These are phyloP conservation scores for Odocoileus virginianus DNA, from an alignment of 2,113 vertebrate genomes.

Conservation along the genomic window DNA sequence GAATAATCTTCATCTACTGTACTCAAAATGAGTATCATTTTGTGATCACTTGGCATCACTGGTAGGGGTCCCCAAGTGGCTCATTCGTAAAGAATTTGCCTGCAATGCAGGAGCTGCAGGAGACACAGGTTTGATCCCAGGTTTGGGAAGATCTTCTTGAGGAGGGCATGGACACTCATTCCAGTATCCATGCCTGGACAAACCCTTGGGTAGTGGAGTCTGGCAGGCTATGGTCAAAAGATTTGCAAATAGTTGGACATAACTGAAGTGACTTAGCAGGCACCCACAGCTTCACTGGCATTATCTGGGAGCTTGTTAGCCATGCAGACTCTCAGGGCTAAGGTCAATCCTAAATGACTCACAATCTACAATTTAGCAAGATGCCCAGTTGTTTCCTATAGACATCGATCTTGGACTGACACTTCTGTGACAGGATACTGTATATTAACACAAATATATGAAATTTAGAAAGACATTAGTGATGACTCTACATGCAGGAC, in stretches of 20 bases:
- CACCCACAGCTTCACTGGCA: neutral
- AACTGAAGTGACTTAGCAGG: neutral
- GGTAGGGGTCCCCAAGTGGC: neutral
- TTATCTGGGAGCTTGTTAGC: neutral
- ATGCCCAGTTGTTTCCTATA: fast-evolving
- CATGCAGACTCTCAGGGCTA: neutral
- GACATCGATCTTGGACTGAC: neutral
- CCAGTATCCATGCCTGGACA: neutral
- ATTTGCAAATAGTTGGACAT: neutral
- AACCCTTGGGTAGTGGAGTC: neutral
- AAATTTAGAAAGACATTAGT: neutral
- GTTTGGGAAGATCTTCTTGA: neutral
- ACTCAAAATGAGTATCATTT: neutral
- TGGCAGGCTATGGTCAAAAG: neutral
- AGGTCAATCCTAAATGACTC: neutral
- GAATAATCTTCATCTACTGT: neutral
- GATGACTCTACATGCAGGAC: neutral
- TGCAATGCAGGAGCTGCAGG: neutral
- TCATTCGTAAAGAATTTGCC: neutral
- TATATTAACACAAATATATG: neutral
- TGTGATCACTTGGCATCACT: neutral
- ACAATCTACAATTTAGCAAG: neutral
- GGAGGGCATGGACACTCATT: neutral
- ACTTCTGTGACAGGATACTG: neutral
- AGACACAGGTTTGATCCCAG: neutral